phyloP scores from a whole-genome alignment of 2,888 invertebrate genomes.

The Phengaris arion region DNA sequence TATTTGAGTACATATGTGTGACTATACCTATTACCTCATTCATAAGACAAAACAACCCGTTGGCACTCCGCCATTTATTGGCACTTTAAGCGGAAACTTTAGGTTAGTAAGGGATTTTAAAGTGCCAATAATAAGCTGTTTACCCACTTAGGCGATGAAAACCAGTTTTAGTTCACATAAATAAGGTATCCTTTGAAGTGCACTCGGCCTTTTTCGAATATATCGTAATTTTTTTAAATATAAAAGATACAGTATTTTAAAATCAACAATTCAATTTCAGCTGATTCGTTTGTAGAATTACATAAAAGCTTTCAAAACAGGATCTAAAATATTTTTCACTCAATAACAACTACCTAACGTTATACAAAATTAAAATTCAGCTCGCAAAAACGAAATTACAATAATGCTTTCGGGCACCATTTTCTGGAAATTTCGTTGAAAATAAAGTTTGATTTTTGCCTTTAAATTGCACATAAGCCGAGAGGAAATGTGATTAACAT shows the following conservation, averaged over 20 bases:
- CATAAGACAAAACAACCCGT: not conserved
- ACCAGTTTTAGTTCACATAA: not conserved
- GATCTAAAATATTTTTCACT: not conserved
- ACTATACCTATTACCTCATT: not conserved
- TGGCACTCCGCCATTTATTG: constrained; percentile 13
- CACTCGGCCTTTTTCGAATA: not conserved
- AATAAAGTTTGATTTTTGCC: constrained; percentile 30
- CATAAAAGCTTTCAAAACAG: not conserved
- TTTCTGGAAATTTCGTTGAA: constrained; percentile 8
- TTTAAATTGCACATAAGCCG: constrained; percentile 21
- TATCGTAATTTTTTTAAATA: not conserved
- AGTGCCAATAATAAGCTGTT: constrained; percentile 20
- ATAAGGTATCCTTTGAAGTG: not conserved
- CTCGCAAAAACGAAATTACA: not conserved
- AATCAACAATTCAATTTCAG: not conserved
- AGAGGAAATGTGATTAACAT: constrained; percentile 21
- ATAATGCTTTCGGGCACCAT: constrained; percentile 17
- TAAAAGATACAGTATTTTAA: not conserved
- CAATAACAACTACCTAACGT: not conserved
- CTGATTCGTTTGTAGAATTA: not conserved
- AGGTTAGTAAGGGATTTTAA: constrained; percentile 10
- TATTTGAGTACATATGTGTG: not conserved
- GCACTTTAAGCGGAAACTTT: constrained; percentile 4
- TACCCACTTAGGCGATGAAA: not conserved
- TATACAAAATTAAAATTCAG: constrained; percentile 10